Conservation (phyloP, 2,888 invertebrate species). For the Rotaria socialis region DNA sequence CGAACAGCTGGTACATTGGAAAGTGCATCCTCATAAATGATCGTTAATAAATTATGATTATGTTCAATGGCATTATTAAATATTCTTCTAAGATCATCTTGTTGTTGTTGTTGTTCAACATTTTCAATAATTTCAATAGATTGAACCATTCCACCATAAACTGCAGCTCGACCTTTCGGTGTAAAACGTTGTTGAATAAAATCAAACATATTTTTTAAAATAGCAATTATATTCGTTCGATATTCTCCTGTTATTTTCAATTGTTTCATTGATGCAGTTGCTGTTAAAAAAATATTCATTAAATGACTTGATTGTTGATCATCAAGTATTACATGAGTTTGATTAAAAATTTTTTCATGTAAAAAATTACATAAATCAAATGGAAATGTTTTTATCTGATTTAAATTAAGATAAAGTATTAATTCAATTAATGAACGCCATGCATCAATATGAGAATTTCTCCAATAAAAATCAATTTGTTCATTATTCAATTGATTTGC, state of each 20-base stretch:
- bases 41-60: neutral
- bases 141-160: neutral
- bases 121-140: constrained; percentile 9
- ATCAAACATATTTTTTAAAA: constrained; percentile 9
- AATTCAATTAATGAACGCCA: constrained; percentile 37
- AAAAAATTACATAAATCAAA: constrained; percentile 25
- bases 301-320: constrained; percentile 24
- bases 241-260: neutral
- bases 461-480: constrained; percentile 33
- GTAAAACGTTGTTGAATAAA: constrained; percentile 27
- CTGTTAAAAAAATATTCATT: neutral
- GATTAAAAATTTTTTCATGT: constrained; percentile 9
- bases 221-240: neutral
- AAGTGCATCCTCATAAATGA: constrained; percentile 28
- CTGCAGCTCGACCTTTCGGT: neutral
- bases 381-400: neutral
- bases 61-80: neutral
- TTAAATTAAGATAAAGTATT: neutral
- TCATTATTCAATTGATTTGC: constrained; percentile 32
- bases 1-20: neutral
- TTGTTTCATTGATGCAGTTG: neutral
- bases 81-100: constrained; percentile 21
- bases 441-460: constrained; percentile 12
- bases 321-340: neutral
- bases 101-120: constrained; percentile 19